phyloP scores from a whole-genome alignment of 2,113 vertebrate species.

The Colaptes auratus region DNA sequence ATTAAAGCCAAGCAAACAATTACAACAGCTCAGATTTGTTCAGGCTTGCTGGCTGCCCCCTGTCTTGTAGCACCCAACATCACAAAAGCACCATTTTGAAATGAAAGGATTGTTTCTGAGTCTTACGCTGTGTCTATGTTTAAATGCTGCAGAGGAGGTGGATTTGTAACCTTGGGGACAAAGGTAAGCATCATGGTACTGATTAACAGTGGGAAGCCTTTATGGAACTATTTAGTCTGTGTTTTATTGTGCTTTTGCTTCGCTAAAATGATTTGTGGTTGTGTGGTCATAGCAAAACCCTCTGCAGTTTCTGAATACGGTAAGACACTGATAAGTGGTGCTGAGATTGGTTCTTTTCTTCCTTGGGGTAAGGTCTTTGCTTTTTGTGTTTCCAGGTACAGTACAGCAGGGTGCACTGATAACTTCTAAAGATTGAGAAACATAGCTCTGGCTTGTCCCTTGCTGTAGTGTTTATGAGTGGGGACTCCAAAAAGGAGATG shows the following conservation, averaged over 20 bases:
- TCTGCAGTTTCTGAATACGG: background rate
- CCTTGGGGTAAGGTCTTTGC: background rate
- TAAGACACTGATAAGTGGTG: background rate
- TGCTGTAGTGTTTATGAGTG: background rate
- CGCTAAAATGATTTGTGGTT: background rate
- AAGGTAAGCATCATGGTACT: constrained; percentile 48
- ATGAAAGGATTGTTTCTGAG: constrained; percentile 68
- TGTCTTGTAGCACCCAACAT: constrained; percentile 59
- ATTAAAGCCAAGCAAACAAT: constrained; percentile 74
- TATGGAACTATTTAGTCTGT: background rate
- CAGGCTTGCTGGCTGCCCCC: constrained; percentile 47
- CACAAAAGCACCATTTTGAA: constrained; percentile 50
- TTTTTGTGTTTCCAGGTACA: background rate
- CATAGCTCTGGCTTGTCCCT: background rate
- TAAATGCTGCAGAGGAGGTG: constrained; percentile 16
- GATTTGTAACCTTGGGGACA: constrained; percentile 27
- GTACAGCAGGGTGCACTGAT: background rate
- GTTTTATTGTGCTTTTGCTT: background rate
- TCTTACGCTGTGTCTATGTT: background rate
- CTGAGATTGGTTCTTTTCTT: background rate
- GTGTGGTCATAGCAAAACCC: background rate
- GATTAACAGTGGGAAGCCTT: background rate
- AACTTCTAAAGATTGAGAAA: background rate
- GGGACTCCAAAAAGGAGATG: background rate
- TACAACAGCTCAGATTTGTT: constrained; percentile 66